phyloP scores from a whole-genome alignment of 2,888 invertebrate species.

The Carcina quercana region DNA sequence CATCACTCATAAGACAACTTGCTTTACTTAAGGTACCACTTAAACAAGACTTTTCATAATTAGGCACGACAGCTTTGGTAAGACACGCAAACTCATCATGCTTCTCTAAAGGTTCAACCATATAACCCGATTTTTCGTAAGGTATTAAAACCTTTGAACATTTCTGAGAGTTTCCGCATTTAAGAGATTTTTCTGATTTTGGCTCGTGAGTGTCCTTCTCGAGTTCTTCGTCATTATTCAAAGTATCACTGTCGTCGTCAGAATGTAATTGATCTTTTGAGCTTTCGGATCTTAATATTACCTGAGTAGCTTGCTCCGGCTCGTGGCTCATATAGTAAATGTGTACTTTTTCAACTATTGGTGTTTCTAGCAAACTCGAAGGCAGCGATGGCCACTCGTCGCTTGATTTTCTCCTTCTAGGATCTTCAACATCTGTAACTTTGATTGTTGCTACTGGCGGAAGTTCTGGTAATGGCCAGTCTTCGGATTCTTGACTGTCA shows the following conservation, averaged over 20 bases:
- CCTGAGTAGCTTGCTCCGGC: conserved; percentile 85
- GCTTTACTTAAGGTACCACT: conserved; percentile 65
- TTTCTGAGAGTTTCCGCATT: conserved; percentile 45
- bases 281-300: conserved; percentile 80
- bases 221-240: conserved; percentile 77
- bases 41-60: conserved; percentile 63
- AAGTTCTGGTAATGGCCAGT: conserved; percentile 84
- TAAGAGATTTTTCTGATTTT: conserved; percentile 52
- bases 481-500: conserved; percentile 83
- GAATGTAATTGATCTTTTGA: conserved; percentile 77
- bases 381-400: conserved; percentile 90
- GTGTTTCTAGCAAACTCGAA: conserved; percentile 80
- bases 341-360: conserved; percentile 84
- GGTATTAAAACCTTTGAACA: conserved; percentile 54
- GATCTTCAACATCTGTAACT: conserved; percentile 30
- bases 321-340: conserved; percentile 86
- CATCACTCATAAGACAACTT: conserved; percentile 59
- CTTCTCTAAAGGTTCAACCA: conserved; percentile 66
- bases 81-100: conserved; percentile 51
- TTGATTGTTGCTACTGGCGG: conserved; percentile 71
- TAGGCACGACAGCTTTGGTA: conserved; percentile 56
- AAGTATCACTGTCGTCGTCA: conserved; percentile 79
- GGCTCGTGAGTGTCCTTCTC: conserved; percentile 71
- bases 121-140: conserved; percentile 65
- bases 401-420: conserved; percentile 66